These are phyloP conservation scores for Nomada fucata DNA, from an alignment of 2,888 invertebrate species.

Conservation along the genomic window DNA sequence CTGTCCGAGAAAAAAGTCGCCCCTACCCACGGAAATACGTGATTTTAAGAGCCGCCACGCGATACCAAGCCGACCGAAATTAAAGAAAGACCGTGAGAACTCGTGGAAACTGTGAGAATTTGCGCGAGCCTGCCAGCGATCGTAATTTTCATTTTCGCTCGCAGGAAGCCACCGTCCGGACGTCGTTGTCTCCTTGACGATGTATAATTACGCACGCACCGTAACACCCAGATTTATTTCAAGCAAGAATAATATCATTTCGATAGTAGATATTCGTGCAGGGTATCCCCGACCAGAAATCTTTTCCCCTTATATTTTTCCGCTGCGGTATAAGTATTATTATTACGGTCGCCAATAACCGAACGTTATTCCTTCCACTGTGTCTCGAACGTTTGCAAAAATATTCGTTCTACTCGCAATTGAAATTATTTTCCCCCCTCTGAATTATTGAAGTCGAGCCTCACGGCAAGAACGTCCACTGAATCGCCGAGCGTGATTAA, in stretches of 20 bases:
- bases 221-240: no score
- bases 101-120: conserved; percentile 29
- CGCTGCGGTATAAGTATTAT: no score
- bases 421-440: neutral
- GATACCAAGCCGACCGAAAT: conserved; percentile 52
- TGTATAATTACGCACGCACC: no score
- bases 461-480: neutral
- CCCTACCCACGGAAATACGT: conserved; percentile 66
- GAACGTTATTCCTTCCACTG: neutral
- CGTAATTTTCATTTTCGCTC: neutral
- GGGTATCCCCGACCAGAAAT: no score
- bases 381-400: neutral
- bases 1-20: conserved; percentile 47
- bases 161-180: no score
- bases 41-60: conserved; percentile 70
- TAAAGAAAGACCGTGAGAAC: conserved; percentile 64
- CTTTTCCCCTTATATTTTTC: no score
- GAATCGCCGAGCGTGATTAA: conserved; percentile 14
- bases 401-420: conserved; percentile 5
- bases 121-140: neutral
- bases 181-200: neutral
- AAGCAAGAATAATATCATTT: no score
- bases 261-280: no score
- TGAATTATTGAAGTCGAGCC: conserved; percentile 26
- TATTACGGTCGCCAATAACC: no score